Evolutionary conservation across 2,113 vertebrate genomes (phyloP), one percentile per base, ranked within the genome.

Genomic region (Callopanchax toddi): DNA sequence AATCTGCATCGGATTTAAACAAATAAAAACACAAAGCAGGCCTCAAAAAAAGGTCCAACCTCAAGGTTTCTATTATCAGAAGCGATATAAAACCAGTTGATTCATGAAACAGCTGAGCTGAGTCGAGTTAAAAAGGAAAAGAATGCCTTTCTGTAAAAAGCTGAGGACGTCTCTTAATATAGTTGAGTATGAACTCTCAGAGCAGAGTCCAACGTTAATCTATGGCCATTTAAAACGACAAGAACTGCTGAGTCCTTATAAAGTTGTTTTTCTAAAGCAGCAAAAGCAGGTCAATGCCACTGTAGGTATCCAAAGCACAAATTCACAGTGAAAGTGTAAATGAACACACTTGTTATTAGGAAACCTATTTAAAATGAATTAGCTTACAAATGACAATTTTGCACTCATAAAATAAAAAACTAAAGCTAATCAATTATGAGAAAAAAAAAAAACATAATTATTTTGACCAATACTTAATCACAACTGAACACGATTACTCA

Each of bases 161-260:
- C 20, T 46, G 16, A 71, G 25, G 51, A 43, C 16, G 29, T 42
- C 63, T 52, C 32, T 37, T 55, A 36, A 54, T 22, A 25, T 49
- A 78, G 72, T 60, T 55, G 56, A 76, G 44, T 39, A 8, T 7
- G 34, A 63, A 18, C 32, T 26, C 16, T 65, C 25, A 7, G 66
- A 40, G 40, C 62, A 68, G 71, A 83, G 72, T 83, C 81, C 75
- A 78, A 56, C 68, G 79, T 34, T 74, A 60, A 81, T 66, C 58
- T 54, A 20, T 18, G 10, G 37, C 43, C 54, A 56, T 45, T 72
- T 71, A 71, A 16, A 64, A 60, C 16, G 22, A 34, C 34, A 36
- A 60, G 59, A 60, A 37, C 34, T 16, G 51, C 40, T 25, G 49
- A 49, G 39, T 22, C 18, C 17, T 61, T 22, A 25, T 69, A 67